Base-by-base conservation (phyloP, 2,888 invertebrate species). In the Chouioia cunea region DNA sequence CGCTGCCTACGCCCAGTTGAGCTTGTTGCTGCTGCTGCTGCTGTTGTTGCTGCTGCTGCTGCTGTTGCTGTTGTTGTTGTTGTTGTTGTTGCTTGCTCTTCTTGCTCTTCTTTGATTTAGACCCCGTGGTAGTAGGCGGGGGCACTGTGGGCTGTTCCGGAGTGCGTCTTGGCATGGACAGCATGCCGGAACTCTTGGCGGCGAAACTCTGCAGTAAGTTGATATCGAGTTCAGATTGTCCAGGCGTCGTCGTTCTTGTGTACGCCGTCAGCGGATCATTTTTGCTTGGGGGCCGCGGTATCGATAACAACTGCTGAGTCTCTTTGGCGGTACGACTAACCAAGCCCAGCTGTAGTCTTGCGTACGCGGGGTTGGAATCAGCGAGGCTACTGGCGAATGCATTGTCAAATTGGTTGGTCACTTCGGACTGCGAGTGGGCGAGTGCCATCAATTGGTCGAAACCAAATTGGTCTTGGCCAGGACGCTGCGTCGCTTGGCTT, bases 91-190 rank as follows among this genome's bases (percentile, higher is more conserved):
- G 53, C 46, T 59, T 70, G 12, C 68, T 68, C 53, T 67, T 73
- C 23, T 53, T 64, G 75, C 80, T 71, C 76, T 81, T 65, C 80
- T 82, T 27, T 77, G 76, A 12, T 76, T 77, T 69, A 78, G 78
- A 70, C 8, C 78, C 70, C 6, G 77, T 60, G 0, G 77, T 36
- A 8, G 77, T 56, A 22, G 80, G 65, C 8, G 60, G 67, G 0
- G 77, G 16, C 78, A 76, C 54, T 74, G 79, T 50, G 75, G 78
- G 70, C 46, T 80, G 53, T 75, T 79, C 79, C 69, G 84, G 46
- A 79, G 77, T 74, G 81, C 82, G 70, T 77, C 82, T 79, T 83
- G 88, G 76, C 86, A 88, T 79, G 18, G 81, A 75, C 53, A 81
- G 72, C 43, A 81, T 80, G 14, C 80, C 74, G 20, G 80, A 79